Percentiles rank a stretch among this genome's conserved stretches.
Evolutionary conservation across 1,140 invertebrate genomes (phyloP).

Genomic region (Papilio helenus): DNA sequence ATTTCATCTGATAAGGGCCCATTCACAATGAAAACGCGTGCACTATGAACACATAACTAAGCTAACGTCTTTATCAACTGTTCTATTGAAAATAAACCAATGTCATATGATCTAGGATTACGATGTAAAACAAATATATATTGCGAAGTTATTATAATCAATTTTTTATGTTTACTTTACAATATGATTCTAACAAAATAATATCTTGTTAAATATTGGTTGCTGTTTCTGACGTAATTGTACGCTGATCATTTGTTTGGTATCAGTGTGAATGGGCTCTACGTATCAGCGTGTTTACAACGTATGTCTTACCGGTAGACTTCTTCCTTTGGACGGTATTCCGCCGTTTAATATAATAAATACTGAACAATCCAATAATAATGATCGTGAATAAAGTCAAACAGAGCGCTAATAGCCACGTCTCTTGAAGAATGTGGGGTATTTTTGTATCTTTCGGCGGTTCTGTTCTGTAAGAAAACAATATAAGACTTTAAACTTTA

Average conservation of each 20-base stretch:
- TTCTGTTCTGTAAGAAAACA: constrained; percentile 64
- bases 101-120: no score
- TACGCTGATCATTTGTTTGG: neutral
- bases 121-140: no score
- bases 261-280: constrained; percentile 2
- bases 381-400: constrained; percentile 71
- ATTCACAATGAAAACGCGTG: constrained; percentile 6
- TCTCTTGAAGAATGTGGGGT: constrained; percentile 74
- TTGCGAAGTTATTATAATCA: no score
- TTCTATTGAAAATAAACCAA: no score
- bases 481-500: no score
- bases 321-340: constrained; percentile 74
- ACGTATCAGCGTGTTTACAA: constrained; percentile 4
- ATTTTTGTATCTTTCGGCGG: constrained; percentile 70
- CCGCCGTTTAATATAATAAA: constrained; percentile 74
- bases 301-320: constrained; percentile 58
- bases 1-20: constrained; percentile 29
- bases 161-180: no score
- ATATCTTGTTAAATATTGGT: neutral
- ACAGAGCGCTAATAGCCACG: constrained; percentile 73
- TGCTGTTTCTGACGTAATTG: neutral
- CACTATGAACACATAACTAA: constrained; percentile 7
- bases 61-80: neutral
- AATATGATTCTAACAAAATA: no score
- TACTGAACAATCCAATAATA: constrained; percentile 68